Evolutionary conservation across 2,113 vertebrate genomes (phyloP), one percentile per base, ranked within the genome.

Genomic region (Brachirus orientalis): DNA sequence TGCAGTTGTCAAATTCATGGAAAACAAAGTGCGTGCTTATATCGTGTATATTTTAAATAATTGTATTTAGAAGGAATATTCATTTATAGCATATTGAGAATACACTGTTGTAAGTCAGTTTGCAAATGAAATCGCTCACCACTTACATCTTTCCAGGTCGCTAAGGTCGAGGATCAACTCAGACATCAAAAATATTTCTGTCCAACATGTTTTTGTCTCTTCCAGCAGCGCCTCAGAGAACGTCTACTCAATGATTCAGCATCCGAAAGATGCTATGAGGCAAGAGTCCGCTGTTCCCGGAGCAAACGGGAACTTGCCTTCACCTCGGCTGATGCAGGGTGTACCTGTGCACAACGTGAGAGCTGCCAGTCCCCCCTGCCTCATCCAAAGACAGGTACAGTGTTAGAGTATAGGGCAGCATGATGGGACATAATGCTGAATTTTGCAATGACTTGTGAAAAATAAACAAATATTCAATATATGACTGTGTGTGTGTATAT

Each of bases 231-330:
- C 83, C 65, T 88, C 89, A 3, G 92, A 94, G 84, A 92, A 92
- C 14, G 83, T 93, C 69, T 94, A 94, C 88, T 92, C 92, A 0
- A 84, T 92, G 86, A 93, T 93, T 80, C 91, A 92, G 64, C 91
- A 90, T 68, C 75, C 87, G 0, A 92, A 89, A 78, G 90, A 92
- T 0, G 40, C 40, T 0, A 77, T 36, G 45, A 86, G 74, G 61
- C 77, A 78, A 3, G 93, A 92, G 41, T 17, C 71, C 14, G 22
- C 67, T 1, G 53, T 64, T 12, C 82, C 77, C 1, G 88, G 84
- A 18, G 77, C 84, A 0, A 88, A 90, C 38, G 87, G 85, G 63
- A 68, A 65, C 75, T 70, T 81, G 72, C 56, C 74, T 10, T 86
- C 87, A 5, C 84, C 88, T 16, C 83, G 75, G 35, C 60, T 77